Base-by-base conservation (phyloP, 2,888 invertebrate species). In the Baccha elongata region DNA sequence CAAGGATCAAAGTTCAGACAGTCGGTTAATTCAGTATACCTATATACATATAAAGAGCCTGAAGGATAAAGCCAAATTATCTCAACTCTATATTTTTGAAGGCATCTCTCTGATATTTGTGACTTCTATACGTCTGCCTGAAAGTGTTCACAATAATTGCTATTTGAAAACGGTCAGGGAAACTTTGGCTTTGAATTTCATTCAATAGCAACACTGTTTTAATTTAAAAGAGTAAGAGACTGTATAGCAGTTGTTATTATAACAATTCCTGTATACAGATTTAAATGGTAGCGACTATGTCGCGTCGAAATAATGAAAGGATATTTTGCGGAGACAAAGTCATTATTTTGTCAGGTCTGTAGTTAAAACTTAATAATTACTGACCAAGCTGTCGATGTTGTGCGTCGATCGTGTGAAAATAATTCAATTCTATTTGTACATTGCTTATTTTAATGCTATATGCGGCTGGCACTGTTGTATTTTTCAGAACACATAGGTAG, bases 281-380 rank as follows among this genome's bases (percentile, higher is more conserved):
- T 13, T 4, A 6, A n/a, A 44, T 29, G 13, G n/a, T 40, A 8
- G 3, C 44, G 8, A 23, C n/a, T 17, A 15, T 44, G n/a, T 29
- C 7, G 26, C 29, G 7, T n/a, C 29, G 15, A 17, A 44, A 42
- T 15, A 3, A 6, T 11, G 26, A 32, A 19, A 17, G 26, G 2
- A 44, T 17, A n/a, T 60, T n/a, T 60, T 44, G 29, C 17, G 50
- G 17, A 29, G 29, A 8, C 35, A 3, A 21, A 60, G n/a, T 11
- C 67, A 60, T 44, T 46, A 50, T 50, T 67, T 67, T 60, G 74
- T 67, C 32, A 67, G 74, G 74, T 67, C 32, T 60, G 74, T 74
- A 74, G 67, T 67, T 58, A 26, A 52, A 42, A 60, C 55, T 67
- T 58, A 26, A 52, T 68, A 74, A 74, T 74, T 74, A 74, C 67